Percentiles rank a stretch among this genome's conserved stretches.
Conservation (phyloP, 92 coral and sea anemone species). For the Zoanthus sociatus region DNA sequence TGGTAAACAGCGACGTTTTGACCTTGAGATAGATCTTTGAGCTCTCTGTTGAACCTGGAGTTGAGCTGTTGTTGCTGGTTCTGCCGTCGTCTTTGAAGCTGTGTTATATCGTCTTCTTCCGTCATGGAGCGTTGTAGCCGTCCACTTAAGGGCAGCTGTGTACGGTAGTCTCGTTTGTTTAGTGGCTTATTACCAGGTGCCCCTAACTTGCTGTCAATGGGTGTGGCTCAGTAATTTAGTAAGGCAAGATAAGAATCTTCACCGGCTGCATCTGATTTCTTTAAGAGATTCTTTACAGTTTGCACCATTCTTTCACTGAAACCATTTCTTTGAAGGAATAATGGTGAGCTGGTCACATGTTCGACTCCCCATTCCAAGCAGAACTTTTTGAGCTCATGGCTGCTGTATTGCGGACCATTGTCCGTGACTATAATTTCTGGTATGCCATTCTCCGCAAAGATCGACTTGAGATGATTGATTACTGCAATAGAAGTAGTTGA, state of each 20-base stretch:
- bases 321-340: background rate
- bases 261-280: constrained; percentile 53
- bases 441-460: too few species aligned
- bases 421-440: too few species aligned
- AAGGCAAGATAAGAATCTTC: constrained; percentile 68
- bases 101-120: constrained; percentile 44
- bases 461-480: too few species aligned
- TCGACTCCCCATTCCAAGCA: constrained; percentile 45
- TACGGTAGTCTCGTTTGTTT: constrained; percentile 23
- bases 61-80: constrained; percentile 48
- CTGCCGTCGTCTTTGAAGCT: constrained; percentile 52
- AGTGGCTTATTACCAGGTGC: too few species aligned
- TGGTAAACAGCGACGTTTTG: constrained; percentile 54
- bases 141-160: constrained; percentile 31
- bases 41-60: too few species aligned
- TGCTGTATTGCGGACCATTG: too few species aligned
- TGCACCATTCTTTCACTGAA: constrained; percentile 52
- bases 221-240: constrained; percentile 51
- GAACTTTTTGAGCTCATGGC: constrained; percentile 45
- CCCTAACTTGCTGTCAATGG: too few species aligned
- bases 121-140: constrained; percentile 55
- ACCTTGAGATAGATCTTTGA: constrained; percentile 2
- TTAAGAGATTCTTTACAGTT: constrained; percentile 49
- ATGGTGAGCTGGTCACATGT: constrained; percentile 63
- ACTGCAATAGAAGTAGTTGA: too few species aligned